Base-by-base conservation (phyloP, 2,888 invertebrate genomes). In the Andrena haemorrhoa region DNA sequence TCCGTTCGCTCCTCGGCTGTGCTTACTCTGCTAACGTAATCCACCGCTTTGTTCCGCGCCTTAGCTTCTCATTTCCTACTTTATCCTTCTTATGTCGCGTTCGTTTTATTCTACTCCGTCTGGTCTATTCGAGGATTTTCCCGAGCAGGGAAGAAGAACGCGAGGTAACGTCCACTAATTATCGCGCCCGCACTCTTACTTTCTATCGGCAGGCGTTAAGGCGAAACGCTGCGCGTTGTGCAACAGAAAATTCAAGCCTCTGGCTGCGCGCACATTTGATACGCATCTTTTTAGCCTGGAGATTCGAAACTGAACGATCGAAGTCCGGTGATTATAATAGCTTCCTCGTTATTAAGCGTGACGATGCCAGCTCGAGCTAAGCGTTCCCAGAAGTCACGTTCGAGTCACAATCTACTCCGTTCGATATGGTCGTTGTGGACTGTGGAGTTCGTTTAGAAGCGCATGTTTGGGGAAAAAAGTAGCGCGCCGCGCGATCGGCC, bases 401-500 rank as follows among this genome's bases (percentile, higher is more conserved):
- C 16, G 16, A 35, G 6, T 20, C 41, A 10, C 26, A 7, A 41
- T 58, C 10, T 79, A 66, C 64, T 20, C 23, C n/a, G 4, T 51
- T 56, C 20, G 64, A 20, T 3, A 47, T 23, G 16, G 23, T 2
- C 10, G 41, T 41, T 41, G 41, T 16, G 41, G 60, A 56, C 23
- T 58, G 41, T 72, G 20, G 31, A 63, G 23, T 23, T n/a, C 29
- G 26, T 1, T 16, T 12, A 23, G 75, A 68, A 61, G 20, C 56
- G 66, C 74, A 12, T 66, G 66, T 81, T 77, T 71, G 2, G 56
- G 61, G 49, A 29, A 73, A 83, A 79, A 86, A 85, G 82, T 87
- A 77, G 83, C 82, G 76, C 84, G 73, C 76, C 82, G 56, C 84
- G 83, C 80, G 85, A 85, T 84, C 88, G 88, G 83, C 90, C 89